Evolutionary conservation across 2,888 invertebrate species (phyloP), one percentile per base, ranked within the genome.

Genomic region (Oxytorus armatus): DNA sequence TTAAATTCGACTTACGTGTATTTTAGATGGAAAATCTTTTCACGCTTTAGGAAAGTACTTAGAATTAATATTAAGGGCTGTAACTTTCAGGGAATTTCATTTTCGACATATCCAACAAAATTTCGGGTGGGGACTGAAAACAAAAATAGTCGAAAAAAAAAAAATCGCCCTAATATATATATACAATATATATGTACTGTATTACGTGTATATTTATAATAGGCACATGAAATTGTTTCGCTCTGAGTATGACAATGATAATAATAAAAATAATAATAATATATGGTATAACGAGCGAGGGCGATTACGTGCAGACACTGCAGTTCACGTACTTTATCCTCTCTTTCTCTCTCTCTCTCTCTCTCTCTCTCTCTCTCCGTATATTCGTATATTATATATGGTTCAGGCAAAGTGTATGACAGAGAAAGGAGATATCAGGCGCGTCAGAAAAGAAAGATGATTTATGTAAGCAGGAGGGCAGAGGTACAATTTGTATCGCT

Each of bases 401-500:
- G 16, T 3, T n/a, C 1, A 39, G 39, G 14, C 16, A 16, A n/a
- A 21, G n/a, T 29, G 14, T 23, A 53, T 53, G 39, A 36, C 39
- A 18, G 33, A 18, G 47, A 33, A 16, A 14, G 25, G 33, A 29
- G 7, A 25, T 33, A 42, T 29, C 18, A 51, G 61, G 61, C 36
- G 39, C 36, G 69, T 75, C 59, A 47, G 66, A 44, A 55, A 55
- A 77, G 65, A 83, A 79, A 78, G 83, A 90, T 90, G 90, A 90
- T 90, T 90, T 89, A 90, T 90, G 85, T 86, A 84, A 84, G 85
- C 86, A 82, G 81, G 85, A 49, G 49, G 83, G 72, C 87, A 85
- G 57, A 36, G 85, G 86, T 88, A 87, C 88, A 89, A 90, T 89
- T 90, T 89, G 90, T 90, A 90, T 87, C 87, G 83, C 85, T 88